These are phyloP conservation scores for Papilio protenor DNA, from an alignment of 2,888 invertebrate genomes.

Conservation along the genomic window DNA sequence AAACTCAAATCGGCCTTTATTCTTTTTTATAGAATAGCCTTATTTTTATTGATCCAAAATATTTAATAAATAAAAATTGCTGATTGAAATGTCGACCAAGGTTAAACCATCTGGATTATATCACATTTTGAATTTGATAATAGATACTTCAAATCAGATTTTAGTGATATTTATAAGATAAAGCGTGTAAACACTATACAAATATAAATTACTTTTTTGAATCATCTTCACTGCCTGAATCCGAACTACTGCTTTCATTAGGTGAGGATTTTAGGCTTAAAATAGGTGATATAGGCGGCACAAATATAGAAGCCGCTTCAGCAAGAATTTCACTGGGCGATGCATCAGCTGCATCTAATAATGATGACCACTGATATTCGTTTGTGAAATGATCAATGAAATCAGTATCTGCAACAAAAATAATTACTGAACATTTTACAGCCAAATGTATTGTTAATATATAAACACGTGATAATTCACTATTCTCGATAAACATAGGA, in stretches of 20 bases:
- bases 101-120: background rate
- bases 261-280: constrained; percentile 72
- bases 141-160: background rate
- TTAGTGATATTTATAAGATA: background rate
- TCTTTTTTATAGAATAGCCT: background rate
- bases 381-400: constrained; percentile 74
- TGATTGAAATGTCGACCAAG: background rate
- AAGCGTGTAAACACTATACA: background rate
- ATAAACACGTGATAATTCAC: constrained; percentile 24
- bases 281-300: constrained; percentile 73
- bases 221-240: constrained; percentile 81
- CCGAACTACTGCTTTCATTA: constrained; percentile 72
- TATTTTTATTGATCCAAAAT: too few relatives aligned
- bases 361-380: constrained; percentile 76
- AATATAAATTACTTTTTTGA: constrained; percentile 69
- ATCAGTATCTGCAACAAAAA: constrained; percentile 67
- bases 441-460: constrained; percentile 3
- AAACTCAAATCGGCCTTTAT: background rate
- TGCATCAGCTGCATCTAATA: constrained; percentile 76
- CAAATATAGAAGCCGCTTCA: constrained; percentile 72
- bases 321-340: constrained; percentile 81
- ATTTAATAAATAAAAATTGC: background rate
- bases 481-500: constrained; percentile 11
- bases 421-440: background rate
- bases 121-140: background rate